Conservation (phyloP, 2,113 vertebrate species). For the Cebidichthys violaceus region DNA sequence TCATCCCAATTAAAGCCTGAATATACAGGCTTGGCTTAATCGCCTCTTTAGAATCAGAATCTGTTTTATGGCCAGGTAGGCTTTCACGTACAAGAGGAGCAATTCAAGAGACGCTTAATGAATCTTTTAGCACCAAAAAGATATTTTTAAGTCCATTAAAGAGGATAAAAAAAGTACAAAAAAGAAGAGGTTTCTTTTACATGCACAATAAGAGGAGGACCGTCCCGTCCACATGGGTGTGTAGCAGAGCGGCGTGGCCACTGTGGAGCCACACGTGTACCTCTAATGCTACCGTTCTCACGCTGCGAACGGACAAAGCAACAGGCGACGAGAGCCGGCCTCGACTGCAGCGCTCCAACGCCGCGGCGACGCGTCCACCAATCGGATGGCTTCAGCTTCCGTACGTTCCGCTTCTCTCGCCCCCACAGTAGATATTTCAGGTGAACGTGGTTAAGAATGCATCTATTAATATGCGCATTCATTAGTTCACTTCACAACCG, state of each 20-base stretch:
- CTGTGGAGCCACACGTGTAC: neutral
- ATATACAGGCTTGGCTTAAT: neutral
- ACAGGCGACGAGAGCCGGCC: neutral
- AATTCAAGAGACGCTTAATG: neutral
- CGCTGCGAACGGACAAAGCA: neutral
- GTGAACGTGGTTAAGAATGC: neutral
- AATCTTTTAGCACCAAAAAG: neutral
- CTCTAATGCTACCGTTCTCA: neutral
- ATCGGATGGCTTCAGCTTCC: no score
- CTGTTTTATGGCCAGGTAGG: neutral
- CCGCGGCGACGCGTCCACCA: neutral
- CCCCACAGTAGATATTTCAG: no score
- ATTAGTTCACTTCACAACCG: neutral
- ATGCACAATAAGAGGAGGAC: neutral
- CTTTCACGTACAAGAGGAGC: neutral
- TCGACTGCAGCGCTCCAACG: neutral
- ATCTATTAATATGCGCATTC: neutral
- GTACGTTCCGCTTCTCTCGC: no score
- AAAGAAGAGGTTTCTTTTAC: neutral
- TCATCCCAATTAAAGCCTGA: conserved; percentile 18
- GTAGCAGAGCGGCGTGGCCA: neutral
- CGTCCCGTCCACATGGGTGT: neutral
- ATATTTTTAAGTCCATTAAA: neutral
- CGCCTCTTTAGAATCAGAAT: neutral
- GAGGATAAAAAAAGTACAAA: neutral